Base-by-base conservation (phyloP, 2,888 invertebrate genomes). In the Scaptomyza parva region DNA sequence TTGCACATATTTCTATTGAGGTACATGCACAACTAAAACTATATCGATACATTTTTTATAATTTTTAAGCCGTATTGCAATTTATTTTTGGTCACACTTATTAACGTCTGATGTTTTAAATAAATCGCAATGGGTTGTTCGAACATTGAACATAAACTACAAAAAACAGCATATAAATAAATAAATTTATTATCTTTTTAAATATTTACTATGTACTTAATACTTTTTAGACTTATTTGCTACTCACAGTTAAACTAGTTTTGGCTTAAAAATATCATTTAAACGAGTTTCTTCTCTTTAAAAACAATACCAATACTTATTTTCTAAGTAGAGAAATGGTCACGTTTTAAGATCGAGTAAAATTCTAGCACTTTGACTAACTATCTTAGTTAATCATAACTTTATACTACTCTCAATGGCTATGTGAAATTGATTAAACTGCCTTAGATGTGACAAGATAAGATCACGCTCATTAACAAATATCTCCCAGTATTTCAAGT, bases 401-500 rank as follows among this genome's bases (percentile, higher is more conserved):
- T 67, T 67, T 6, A 70, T 67, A 60, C 80, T 89, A 44, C 79
- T 79, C 63, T 89, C 83, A 35, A 89, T 83, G 55, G 80, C 66
- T 45, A 87, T 71, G 52, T 84, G 85, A 54, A 89, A 70, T 48
- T 86, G 79, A 47, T 88, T 85, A 33, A 89, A 86, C 47, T 85
- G 78, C 55, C 80, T 82, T 5, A 89, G 77, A 43, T 83, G 81
- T 9, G 77, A 70, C 20, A 87, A 66, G 22, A 88, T 82, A 18
- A 51, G 22, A 44, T 72, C 70, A 7, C 89, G 86, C 53, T 89
- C 89, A 17, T 72, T 68, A 39, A 84, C 77, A 64, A 76, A 89
- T 11, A 84, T 70, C 45, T 89, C 85, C 88, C 88, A 89, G 39
- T 82, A 80, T 47, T 78, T 80, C n/a, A 88, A 70, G 54, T 89